Base-by-base conservation (phyloP, 2,888 invertebrate genomes). In the Heteromurus nitidus region DNA sequence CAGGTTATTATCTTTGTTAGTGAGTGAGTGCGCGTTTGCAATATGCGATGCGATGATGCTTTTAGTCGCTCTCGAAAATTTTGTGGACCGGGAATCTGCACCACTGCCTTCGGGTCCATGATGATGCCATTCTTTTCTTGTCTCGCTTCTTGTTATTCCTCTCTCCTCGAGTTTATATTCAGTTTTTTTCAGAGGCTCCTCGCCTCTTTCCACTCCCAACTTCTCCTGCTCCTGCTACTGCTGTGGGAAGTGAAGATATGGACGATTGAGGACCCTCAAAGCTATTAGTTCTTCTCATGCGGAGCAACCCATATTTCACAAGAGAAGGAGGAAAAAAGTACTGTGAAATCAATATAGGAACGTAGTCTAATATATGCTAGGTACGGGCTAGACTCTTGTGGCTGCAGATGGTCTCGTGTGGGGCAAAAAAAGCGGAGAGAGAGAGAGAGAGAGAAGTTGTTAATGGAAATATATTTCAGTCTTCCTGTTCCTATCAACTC, bases 401-500 rank as follows among this genome's bases (percentile, higher is more conserved):
- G 50, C 24, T 7, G 13, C 55, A n/a, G n/a, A n/a, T n/a, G n/a
- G n/a, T n/a, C n/a, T n/a, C n/a, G 55, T 3, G 26, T 3, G 9
- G 74, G 22, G 42, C 42, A 24, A 47, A 26, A 62, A 22, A 64
- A 22, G 42, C 28, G 44, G 24, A 13, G 58, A 65, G 30, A 76
- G 53, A 13, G 22, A 68, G 50, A 68, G 68, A 18, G 58, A 50
- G 53, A 69, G 64, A 80, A 80, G 65, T 67, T 80, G 74, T 60
- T 80, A 80, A 80, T 80, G 80, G 80, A 80, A 80, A 80, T 80
- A 74, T 74, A 65, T 80, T 80, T 80, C 67, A 68, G 50, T 68
- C 62, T 80, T 80, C 80, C 80, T 73, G 68, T 73, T 68, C 73
- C 80, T 68, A 80, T 80, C 73, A 80, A 74, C 73, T 80, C 64